These are phyloP conservation scores for Ornithoptera priamus DNA, from an alignment of 2,888 invertebrate species.

Conservation along the genomic window DNA sequence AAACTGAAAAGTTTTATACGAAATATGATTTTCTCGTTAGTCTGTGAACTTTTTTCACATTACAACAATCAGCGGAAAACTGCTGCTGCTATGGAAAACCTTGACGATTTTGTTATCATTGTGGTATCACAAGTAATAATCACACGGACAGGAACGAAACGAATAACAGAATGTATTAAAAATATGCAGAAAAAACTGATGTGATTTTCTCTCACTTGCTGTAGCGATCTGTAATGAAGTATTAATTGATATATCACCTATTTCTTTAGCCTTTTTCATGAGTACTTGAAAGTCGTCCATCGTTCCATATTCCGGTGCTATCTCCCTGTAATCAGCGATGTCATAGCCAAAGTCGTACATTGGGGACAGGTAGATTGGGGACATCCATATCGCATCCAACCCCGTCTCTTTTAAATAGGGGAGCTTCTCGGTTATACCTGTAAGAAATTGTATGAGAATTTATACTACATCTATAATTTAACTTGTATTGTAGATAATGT, in stretches of 20 bases:
- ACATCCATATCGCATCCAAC: conserved; percentile 84
- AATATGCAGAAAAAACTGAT: no score
- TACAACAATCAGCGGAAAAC: no score
- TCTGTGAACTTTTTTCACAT: no score
- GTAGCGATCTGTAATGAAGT: background rate
- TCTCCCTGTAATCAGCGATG: conserved; percentile 82
- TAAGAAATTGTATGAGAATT: background rate
- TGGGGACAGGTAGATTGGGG: conserved; percentile 86
- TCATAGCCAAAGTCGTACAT: conserved; percentile 91
- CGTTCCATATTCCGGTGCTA: conserved; percentile 85
- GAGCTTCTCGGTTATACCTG: conserved; percentile 65
- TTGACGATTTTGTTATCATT: no score
- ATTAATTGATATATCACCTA: conserved; percentile 56
- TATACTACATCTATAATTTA: background rate
- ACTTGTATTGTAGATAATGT: background rate
- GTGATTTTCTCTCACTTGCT: background rate
- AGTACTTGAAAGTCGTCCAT: conserved; percentile 84
- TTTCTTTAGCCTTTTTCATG: conserved; percentile 66
- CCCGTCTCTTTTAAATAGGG: conserved; percentile 81
- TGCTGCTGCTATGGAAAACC: no score
- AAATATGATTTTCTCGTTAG: no score
- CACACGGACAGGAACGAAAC: no score
- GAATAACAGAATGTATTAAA: no score
- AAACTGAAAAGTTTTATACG: no score
- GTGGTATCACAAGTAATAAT: no score